Conservation (phyloP, 1,140 invertebrate genomes). For the Procambarus clarkii region DNA sequence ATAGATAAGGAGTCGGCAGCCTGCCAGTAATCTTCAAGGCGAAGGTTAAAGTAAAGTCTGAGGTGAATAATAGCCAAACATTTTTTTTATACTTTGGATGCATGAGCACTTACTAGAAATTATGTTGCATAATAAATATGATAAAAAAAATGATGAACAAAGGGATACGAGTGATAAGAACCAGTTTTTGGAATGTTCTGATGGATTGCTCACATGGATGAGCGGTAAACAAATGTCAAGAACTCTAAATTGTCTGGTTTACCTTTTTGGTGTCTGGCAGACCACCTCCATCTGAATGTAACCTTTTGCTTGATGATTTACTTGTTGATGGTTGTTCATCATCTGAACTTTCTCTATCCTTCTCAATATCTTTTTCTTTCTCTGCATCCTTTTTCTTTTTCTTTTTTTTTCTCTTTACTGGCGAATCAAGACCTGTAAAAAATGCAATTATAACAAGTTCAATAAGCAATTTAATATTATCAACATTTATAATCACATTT, state of each 20-base stretch:
- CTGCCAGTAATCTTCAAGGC: too few relatives aligned
- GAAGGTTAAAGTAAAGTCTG: too few relatives aligned
- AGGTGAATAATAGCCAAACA: not conserved
- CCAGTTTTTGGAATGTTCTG: too few relatives aligned
- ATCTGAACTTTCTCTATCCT: constrained; percentile 29
- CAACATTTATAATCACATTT: too few relatives aligned
- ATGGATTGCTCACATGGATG: too few relatives aligned
- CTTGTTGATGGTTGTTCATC: constrained; percentile 49
- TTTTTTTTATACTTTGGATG: not conserved
- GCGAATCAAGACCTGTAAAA: constrained; percentile 44
- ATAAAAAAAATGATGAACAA: too few relatives aligned
- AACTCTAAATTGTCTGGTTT: not conserved
- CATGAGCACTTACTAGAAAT: too few relatives aligned
- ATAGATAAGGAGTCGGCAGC: too few relatives aligned
- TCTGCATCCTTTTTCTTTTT: constrained; percentile 43
- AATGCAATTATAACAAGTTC: not conserved
- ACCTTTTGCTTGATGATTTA: constrained; percentile 7
- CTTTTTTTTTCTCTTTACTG: constrained; percentile 51
- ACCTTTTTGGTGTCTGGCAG: constrained; percentile 44
- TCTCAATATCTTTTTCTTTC: constrained; percentile 12
- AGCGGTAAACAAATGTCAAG: too few relatives aligned
- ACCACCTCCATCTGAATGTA: constrained; percentile 12
- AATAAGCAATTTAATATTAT: too few relatives aligned
- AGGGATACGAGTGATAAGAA: too few relatives aligned
- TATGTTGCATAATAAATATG: too few relatives aligned